These are phyloP conservation scores for Chiridota heheva DNA, from an alignment of 35 echinoderm and acorn worm genomes.

Conservation along the genomic window DNA sequence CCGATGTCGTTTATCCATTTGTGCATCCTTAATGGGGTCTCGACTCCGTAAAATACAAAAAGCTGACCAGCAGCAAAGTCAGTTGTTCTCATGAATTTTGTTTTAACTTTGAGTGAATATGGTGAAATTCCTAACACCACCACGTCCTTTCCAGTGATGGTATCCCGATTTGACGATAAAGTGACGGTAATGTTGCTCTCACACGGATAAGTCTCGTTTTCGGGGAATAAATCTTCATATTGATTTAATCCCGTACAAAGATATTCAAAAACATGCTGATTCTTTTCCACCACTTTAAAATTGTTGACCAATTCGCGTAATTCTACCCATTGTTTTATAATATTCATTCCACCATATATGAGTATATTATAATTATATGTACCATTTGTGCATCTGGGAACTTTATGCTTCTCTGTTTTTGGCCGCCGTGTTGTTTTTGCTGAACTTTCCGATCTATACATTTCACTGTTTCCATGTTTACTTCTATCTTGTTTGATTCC, in stretches of 20 bases:
- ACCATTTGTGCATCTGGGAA: too few species aligned
- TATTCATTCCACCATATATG: constrained; percentile 56
- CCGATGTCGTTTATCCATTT: constrained; percentile 54
- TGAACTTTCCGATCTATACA: too few species aligned
- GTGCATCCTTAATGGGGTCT: constrained; percentile 58
- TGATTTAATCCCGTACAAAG: constrained; percentile 15
- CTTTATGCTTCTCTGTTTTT: too few species aligned
- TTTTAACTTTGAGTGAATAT: constrained; percentile 50
- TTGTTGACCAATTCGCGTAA: neutral
- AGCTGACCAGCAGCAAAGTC: constrained; percentile 43
- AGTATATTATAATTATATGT: constrained; percentile 27
- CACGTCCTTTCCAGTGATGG: constrained; percentile 40
- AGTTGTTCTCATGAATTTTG: constrained; percentile 16
- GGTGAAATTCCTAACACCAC: constrained; percentile 72
- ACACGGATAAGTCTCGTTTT: neutral
- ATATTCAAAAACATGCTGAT: neutral
- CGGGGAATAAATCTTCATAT: neutral
- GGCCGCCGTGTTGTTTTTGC: too few species aligned
- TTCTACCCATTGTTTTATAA: constrained; percentile 46
- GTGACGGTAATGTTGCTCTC: constrained; percentile 1
- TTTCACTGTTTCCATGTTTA: too few species aligned
- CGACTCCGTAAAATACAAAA: constrained; percentile 65
- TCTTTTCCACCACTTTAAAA: constrained; percentile 20
- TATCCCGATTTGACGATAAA: constrained; percentile 11
- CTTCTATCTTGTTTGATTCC: too few species aligned